phyloP scores from a whole-genome alignment of 53 echinoderm and acorn worm genomes.

The Actinopyga echinites region DNA sequence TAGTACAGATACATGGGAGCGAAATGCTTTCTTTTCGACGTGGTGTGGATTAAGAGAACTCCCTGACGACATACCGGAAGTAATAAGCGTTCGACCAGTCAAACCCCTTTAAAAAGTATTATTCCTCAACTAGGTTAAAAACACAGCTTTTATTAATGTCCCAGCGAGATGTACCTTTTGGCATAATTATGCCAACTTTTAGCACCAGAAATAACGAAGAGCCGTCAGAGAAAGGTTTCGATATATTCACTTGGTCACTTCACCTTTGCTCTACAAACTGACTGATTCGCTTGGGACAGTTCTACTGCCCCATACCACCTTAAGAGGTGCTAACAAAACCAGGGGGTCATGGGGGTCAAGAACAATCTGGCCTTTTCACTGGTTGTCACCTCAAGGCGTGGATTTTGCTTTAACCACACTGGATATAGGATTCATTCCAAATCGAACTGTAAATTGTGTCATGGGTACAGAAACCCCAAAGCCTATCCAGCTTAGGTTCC shows the following conservation, averaged over 20 bases:
- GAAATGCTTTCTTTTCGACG: too few species aligned
- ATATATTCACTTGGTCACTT: constrained; percentile 27
- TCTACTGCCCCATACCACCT: not conserved
- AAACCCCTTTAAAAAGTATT: not conserved
- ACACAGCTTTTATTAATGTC: constrained; percentile 1
- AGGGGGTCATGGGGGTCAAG: constrained; percentile 20
- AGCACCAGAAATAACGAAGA: not conserved
- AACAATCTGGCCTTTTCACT: constrained; percentile 26
- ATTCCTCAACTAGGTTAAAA: constrained; percentile 11
- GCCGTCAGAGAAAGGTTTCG: not conserved
- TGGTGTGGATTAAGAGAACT: too few species aligned
- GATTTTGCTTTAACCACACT: constrained; percentile 27
- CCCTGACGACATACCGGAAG: not conserved
- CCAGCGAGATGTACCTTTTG: constrained; percentile 8
- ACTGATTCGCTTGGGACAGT: not conserved
- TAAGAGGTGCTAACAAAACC: not conserved
- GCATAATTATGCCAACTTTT: not conserved
- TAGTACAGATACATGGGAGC: too few species aligned
- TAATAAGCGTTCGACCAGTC: not conserved
- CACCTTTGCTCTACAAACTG: constrained; percentile 5
- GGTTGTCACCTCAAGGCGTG: constrained; percentile 23
- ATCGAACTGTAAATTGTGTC: not conserved
- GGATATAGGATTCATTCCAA: not conserved
- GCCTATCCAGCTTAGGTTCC: constrained; percentile 32
- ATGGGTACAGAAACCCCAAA: constrained; percentile 12